Evolutionary conservation across 1,140 invertebrate species (phyloP).

Genomic region (Zaprionus africanus): DNA sequence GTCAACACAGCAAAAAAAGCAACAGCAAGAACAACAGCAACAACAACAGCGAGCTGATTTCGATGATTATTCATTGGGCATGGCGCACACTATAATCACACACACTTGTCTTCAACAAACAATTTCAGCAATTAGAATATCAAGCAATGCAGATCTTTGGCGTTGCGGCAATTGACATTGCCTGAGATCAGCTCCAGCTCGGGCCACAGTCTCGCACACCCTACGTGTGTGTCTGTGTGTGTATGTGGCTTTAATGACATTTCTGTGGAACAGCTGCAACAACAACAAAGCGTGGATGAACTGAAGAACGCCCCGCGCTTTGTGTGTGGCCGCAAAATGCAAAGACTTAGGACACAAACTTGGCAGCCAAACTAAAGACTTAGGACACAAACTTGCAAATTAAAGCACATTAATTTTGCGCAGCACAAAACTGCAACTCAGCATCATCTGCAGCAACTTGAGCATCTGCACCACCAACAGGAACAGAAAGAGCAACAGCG

Average conservation of each 20-base stretch:
- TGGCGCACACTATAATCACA: slow-evolving; percentile 64
- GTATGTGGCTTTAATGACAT: slow-evolving; percentile 79
- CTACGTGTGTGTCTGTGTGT: slow-evolving; percentile 21
- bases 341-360: slow-evolving; percentile 82
- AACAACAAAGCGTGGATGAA: slow-evolving; percentile 5
- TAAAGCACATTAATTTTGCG: slow-evolving; percentile 80
- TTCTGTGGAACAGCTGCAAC: slow-evolving; percentile 64
- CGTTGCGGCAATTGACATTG: slow-evolving; percentile 76
- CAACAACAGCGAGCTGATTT: slow-evolving; percentile 55
- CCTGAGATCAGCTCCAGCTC: slow-evolving; percentile 51
- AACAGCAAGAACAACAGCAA: slow-evolving; percentile 19
- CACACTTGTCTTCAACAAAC: slow-evolving; percentile 73
- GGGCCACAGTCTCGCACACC: slow-evolving; percentile 60
- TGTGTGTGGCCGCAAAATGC: slow-evolving; percentile 72
- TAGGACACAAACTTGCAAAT: slow-evolving; percentile 82
- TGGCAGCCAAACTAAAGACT: slow-evolving; percentile 73
- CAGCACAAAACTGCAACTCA: slow-evolving; percentile 24
- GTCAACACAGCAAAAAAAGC: slow-evolving; percentile 43
- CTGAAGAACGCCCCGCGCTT: slow-evolving; percentile 34
- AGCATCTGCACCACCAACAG: background rate
- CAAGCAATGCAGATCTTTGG: slow-evolving; percentile 76
- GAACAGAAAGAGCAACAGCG: background rate
- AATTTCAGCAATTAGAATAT: slow-evolving; percentile 83
- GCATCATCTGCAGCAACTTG: slow-evolving; percentile 13
- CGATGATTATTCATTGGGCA: slow-evolving; percentile 82